phyloP scores from a whole-genome alignment of 2,113 vertebrate species.

The Aegotheles bennettii region DNA sequence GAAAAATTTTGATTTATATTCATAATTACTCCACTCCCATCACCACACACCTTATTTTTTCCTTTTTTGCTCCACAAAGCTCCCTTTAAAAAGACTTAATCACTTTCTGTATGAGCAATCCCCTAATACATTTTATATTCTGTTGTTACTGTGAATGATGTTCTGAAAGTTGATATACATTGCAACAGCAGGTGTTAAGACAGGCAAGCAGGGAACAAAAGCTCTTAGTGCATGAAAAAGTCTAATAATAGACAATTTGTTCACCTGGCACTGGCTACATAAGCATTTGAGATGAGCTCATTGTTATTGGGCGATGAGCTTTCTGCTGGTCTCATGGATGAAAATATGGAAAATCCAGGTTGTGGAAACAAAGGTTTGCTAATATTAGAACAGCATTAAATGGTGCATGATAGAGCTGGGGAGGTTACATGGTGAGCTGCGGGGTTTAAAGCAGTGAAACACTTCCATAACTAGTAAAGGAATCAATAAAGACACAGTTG shows the following conservation, averaged over 20 bases:
- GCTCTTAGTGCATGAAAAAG: conserved; percentile 44
- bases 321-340: neutral
- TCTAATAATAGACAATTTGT: conserved; percentile 69
- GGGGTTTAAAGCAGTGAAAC: neutral
- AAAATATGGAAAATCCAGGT: conserved; percentile 54
- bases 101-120: conserved; percentile 32
- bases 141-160: conserved; percentile 25
- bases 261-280: conserved; percentile 55
- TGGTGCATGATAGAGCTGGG: neutral
- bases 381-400: conserved; percentile 61
- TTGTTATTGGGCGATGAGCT: conserved; percentile 58
- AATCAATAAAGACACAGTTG: conserved; percentile 10
- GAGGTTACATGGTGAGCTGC: neutral
- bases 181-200: conserved; percentile 56
- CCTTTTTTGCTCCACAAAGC: neutral
- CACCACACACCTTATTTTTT: neutral
- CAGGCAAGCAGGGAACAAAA: conserved; percentile 61
- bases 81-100: conserved; percentile 45
- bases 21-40: neutral
- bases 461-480: neutral
- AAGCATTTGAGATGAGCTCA: conserved; percentile 63
- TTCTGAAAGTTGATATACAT: conserved; percentile 57
- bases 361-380: conserved; percentile 65
- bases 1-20: conserved; percentile 37
- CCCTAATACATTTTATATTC: conserved; percentile 44